Conservation (phyloP, 2,888 invertebrate species). For the Aspidiotus destructor region DNA sequence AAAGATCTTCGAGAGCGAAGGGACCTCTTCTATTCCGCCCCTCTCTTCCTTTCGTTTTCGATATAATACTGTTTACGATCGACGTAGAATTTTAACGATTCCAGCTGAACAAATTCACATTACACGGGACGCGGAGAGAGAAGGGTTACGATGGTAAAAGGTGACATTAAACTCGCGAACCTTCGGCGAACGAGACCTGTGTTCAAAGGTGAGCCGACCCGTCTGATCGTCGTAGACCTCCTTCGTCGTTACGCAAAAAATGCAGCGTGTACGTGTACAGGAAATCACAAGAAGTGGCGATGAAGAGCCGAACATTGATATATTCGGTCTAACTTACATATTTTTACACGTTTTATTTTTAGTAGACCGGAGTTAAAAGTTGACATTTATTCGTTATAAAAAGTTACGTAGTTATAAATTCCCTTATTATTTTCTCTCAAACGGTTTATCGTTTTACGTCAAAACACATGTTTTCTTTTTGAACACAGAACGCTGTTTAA, state of each 20-base stretch:
- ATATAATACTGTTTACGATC: too few species aligned
- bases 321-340: not conserved
- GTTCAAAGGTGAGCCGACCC: not conserved
- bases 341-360: conserved; percentile 26
- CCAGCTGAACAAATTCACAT: too few species aligned
- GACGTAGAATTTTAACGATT: too few species aligned
- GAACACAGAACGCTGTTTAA: not conserved
- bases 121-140: too few species aligned
- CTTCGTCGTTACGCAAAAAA: conserved; percentile 18
- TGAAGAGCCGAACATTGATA: conserved; percentile 1
- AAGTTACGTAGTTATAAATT: conserved; percentile 17
- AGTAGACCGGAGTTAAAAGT: conserved; percentile 20
- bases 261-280: conserved; percentile 1
- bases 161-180: too few species aligned
- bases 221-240: conserved; percentile 23
- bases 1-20: too few species aligned
- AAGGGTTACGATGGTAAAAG: too few species aligned
- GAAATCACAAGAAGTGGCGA: not conserved
- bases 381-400: conserved; percentile 30
- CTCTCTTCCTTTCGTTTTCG: too few species aligned
- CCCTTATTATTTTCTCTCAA: conserved; percentile 27
- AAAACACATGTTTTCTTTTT: conserved; percentile 25
- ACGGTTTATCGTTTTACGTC: conserved; percentile 16
- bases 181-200: too few species aligned
- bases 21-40: too few species aligned